Conservation (phyloP, 2,888 invertebrate species). For the Vandiemenella viatica region DNA sequence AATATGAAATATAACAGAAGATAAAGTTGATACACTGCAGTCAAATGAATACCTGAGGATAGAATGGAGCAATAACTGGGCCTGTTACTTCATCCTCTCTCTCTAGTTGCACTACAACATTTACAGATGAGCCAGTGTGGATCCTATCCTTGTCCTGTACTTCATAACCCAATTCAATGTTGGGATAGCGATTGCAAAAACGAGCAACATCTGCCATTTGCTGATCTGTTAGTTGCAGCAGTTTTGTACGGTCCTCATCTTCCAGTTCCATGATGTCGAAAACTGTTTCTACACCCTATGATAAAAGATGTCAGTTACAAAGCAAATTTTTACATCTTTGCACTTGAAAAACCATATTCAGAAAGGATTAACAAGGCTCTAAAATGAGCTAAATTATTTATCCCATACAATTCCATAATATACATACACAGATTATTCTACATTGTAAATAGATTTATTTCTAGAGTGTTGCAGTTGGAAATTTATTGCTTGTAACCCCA, state of each 20-base stretch:
- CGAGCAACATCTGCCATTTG: constrained; percentile 97
- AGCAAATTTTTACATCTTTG: background rate
- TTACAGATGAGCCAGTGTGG: constrained; percentile 68
- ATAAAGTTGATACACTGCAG: too few species aligned
- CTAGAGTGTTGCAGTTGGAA: too few species aligned
- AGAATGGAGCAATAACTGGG: constrained; percentile 95
- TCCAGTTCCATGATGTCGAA: constrained; percentile 94
- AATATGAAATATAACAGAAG: too few species aligned
- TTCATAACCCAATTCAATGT: constrained; percentile 90
- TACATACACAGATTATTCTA: too few species aligned
- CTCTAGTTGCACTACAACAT: constrained; percentile 81
- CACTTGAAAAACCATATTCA: too few species aligned
- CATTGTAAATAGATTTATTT: too few species aligned
- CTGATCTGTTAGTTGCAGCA: constrained; percentile 61
- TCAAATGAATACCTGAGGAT: constrained; percentile 92
- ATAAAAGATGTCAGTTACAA: constrained; percentile 11
- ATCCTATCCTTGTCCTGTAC: constrained; percentile 66
- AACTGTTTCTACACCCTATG: constrained; percentile 66
- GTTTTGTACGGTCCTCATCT: constrained; percentile 67
- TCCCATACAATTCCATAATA: too few species aligned
- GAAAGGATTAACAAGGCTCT: too few species aligned
- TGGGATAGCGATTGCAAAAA: constrained; percentile 98
- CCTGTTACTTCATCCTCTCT: constrained; percentile 94
- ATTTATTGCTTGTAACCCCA: too few species aligned
- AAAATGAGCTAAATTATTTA: too few species aligned